These are phyloP conservation scores for Drosophila bipectinata DNA, from an alignment of 1,140 invertebrate species.

Conservation along the genomic window DNA sequence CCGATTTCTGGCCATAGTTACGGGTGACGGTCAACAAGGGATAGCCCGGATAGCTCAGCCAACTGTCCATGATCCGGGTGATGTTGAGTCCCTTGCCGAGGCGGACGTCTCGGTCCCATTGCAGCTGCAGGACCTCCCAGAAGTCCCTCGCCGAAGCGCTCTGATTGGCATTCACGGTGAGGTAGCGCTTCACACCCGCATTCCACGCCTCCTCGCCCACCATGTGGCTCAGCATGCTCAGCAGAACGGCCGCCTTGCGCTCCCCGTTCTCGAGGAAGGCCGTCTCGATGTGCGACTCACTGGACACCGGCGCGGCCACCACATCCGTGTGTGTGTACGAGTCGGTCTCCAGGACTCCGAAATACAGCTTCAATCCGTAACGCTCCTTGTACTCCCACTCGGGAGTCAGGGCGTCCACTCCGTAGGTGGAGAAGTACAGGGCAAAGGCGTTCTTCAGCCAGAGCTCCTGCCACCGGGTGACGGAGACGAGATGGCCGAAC, in stretches of 20 bases:
- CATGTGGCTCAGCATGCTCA: constrained; percentile 7
- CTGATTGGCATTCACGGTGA: not conserved
- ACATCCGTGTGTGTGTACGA: not conserved
- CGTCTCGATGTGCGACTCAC: constrained; percentile 3
- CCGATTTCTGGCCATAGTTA: not conserved
- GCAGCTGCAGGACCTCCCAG: constrained; percentile 8
- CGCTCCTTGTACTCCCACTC: constrained; percentile 13
- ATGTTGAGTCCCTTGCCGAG: constrained; percentile 16
- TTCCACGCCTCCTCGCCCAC: constrained; percentile 12
- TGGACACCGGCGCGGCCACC: not conserved
- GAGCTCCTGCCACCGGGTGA: constrained; percentile 4
- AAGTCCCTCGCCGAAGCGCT: constrained; percentile 3
- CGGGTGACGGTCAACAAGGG: constrained; percentile 5
- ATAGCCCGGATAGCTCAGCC: constrained; percentile 6
- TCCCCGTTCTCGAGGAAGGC: not conserved
- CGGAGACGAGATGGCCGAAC: constrained; percentile 11
- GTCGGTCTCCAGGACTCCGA: constrained; percentile 1
- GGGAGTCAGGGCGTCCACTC: not conserved
- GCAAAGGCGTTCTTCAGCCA: constrained; percentile 18
- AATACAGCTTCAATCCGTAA: not conserved
- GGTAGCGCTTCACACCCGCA: not conserved
- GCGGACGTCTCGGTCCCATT: not conserved
- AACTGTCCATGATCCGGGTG: not conserved
- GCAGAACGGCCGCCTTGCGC: constrained; percentile 3
- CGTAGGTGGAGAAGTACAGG: constrained; percentile 3